A percentile compares a stretch with the other conserved stretches of the same genome.
These are phyloP conservation scores for Apodemus speciosus DNA, from an alignment of 2,113 vertebrate species.

Conservation along the genomic window DNA sequence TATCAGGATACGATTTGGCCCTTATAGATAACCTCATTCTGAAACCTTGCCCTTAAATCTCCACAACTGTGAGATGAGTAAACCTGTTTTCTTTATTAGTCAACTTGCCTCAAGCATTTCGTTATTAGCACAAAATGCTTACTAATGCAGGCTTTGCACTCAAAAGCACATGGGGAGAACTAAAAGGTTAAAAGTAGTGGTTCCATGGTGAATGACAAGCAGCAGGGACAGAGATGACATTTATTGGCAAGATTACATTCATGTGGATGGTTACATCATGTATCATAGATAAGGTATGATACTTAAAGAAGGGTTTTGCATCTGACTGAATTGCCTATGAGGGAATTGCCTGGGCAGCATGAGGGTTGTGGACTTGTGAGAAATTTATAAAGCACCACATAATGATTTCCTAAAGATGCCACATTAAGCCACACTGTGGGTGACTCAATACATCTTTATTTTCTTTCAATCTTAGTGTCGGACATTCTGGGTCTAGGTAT, in stretches of 20 bases:
- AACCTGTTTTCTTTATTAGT: not conserved
- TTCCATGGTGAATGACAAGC: rapidly evolving
- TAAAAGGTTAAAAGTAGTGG: not conserved
- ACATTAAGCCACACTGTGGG: not conserved
- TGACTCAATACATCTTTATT: not conserved
- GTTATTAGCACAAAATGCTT: not conserved
- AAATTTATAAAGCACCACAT: rapidly evolving
- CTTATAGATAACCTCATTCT: not conserved
- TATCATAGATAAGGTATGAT: not conserved
- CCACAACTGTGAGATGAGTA: not conserved
- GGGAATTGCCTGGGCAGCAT: no score
- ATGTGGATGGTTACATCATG: not conserved
- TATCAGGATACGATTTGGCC: not conserved
- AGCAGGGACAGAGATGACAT: no score
- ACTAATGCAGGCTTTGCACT: not conserved
- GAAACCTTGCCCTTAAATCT: not conserved
- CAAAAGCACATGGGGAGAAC: not conserved
- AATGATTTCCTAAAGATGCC: rapidly evolving
- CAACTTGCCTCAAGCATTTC: not conserved
- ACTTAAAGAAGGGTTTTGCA: not conserved
- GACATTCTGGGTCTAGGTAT: not conserved
- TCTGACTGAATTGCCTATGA: not conserved
- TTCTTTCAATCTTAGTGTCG: not conserved
- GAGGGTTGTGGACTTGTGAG: rapidly evolving
- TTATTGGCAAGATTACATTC: not conserved